These are phyloP conservation scores for Bombylius discolor DNA, from an alignment of 2,888 invertebrate species.

Conservation along the genomic window DNA sequence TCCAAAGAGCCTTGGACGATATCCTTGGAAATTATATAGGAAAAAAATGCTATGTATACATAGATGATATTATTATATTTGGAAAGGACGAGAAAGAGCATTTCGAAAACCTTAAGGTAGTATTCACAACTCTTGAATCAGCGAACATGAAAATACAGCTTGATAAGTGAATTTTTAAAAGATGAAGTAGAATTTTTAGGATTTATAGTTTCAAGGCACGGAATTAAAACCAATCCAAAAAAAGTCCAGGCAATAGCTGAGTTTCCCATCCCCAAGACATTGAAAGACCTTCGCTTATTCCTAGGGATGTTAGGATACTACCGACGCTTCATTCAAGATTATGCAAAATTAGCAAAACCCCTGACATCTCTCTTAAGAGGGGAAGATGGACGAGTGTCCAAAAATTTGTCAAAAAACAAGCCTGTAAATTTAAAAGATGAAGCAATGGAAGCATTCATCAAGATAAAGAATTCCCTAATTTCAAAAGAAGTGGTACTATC, in stretches of 20 bases:
- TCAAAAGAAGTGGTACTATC: conserved; percentile 8
- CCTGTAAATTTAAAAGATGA: conserved; percentile 2
- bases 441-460: conserved; percentile 7
- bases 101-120: background rate
- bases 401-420: conserved; percentile 1
- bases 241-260: conserved; percentile 7
- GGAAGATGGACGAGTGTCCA: conserved; percentile 4
- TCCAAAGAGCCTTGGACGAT: conserved; percentile 12
- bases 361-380: conserved; percentile 4
- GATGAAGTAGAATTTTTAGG: conserved; percentile 7
- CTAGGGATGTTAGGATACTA: conserved; percentile 8
- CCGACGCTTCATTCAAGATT: conserved; percentile 6
- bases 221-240: conserved; percentile 6
- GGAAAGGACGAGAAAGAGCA: background rate
- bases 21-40: conserved; percentile 9
- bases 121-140: conserved; percentile 9
- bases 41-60: background rate
- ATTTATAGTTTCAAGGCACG: conserved; percentile 5
- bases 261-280: conserved; percentile 2
- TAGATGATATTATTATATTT: background rate
- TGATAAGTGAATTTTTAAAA: conserved; percentile 1
- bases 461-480: conserved; percentile 7
- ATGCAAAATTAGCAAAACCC: conserved; percentile 4
- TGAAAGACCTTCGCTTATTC: conserved; percentile 5
- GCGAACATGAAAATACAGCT: background rate